phyloP scores from a whole-genome alignment of 2,113 vertebrate genomes.

The Cyprinodon tularosa region DNA sequence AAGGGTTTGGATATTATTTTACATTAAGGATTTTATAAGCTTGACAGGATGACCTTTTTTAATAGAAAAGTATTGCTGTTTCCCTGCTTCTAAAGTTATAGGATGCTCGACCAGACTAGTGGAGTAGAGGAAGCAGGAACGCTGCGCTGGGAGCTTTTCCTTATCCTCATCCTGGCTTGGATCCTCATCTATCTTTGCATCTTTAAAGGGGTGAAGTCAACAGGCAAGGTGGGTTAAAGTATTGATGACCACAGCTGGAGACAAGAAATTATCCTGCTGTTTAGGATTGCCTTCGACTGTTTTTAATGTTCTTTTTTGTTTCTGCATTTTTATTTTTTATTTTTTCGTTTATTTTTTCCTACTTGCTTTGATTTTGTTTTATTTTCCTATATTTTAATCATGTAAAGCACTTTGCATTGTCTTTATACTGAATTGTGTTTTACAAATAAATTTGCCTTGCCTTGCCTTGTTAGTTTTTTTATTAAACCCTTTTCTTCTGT shows the following conservation, averaged over 20 bases:
- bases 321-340: no score
- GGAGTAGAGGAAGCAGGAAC: conserved; percentile 72
- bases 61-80: neutral
- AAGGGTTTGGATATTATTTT: neutral
- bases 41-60: no score
- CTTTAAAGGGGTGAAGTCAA: conserved; percentile 82
- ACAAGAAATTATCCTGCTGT: neutral
- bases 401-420: no score
- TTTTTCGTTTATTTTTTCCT: no score
- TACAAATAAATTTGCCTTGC: no score
- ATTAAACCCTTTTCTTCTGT: conserved; percentile 15
- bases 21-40: neutral
- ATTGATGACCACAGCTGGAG: neutral
- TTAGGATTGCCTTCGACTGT: no score
- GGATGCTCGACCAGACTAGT: conserved; percentile 73
- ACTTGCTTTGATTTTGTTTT: no score
- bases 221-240: conserved; percentile 74
- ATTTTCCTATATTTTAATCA: no score
- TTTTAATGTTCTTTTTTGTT: no score
- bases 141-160: conserved; percentile 77
- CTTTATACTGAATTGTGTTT: no score
- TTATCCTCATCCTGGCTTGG: conserved; percentile 79
- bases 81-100: conserved; percentile 58
- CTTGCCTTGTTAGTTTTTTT: no score
- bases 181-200: conserved; percentile 81